These are phyloP conservation scores for Bergia puertoricense DNA, from an alignment of 92 coral and sea anemone genomes.

Conservation along the genomic window DNA sequence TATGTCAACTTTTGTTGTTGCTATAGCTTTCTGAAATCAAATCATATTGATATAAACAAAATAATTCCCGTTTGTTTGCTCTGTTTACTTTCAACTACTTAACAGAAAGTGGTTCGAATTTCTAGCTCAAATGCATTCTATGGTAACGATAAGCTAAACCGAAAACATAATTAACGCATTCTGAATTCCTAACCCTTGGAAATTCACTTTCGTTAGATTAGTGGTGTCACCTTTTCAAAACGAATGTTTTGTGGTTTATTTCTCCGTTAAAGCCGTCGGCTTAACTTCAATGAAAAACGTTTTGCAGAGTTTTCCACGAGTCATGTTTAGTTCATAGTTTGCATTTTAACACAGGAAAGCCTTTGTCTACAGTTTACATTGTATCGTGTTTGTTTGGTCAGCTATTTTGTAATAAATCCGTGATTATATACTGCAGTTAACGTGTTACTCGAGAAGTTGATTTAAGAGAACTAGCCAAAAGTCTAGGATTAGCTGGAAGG, in stretches of 20 bases:
- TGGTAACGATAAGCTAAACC: neutral
- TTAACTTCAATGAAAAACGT: constrained; percentile 2
- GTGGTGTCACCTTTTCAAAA: constrained; percentile 8
- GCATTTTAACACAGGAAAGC: constrained; percentile 37
- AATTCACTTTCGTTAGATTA: constrained; percentile 22
- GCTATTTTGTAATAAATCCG: constrained; percentile 28
- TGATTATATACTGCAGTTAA: constrained; percentile 28
- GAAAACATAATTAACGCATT: constrained; percentile 1
- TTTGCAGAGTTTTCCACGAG: neutral
- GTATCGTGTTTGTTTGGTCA: constrained; percentile 40
- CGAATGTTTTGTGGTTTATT: neutral
- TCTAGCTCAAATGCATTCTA: neutral
- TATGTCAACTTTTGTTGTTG: neutral
- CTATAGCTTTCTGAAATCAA: neutral
- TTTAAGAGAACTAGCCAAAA: neutral
- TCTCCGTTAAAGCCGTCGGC: neutral
- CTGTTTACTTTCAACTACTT: neutral
- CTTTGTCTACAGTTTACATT: constrained; percentile 27
- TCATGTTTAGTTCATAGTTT: constrained; percentile 14
- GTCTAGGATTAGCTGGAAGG: constrained; percentile 14
- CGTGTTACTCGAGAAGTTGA: neutral
- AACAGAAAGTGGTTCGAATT: neutral
- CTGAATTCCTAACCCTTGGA: neutral
- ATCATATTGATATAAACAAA: constrained; percentile 24
- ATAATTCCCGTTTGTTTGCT: constrained; percentile 8